phyloP scores from a whole-genome alignment of 2,113 vertebrate genomes.

The Microcebus griseorufus region DNA sequence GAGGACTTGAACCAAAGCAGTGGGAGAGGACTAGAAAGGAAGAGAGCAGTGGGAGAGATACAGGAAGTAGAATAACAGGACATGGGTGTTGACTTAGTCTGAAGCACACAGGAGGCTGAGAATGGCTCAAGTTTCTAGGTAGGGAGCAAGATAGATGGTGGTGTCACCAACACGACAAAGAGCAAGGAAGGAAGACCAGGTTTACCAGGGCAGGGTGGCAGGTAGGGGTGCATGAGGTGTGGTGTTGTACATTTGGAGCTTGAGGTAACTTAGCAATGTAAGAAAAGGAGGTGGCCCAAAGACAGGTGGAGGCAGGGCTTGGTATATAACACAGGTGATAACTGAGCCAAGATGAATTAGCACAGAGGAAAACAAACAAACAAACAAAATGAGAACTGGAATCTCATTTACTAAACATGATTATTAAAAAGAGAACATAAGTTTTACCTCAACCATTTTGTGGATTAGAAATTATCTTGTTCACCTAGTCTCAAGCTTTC shows the following conservation, averaged over 20 bases:
- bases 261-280: not conserved
- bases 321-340: not conserved
- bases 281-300: not conserved
- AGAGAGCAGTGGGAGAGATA: not conserved
- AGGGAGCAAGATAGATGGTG: not conserved
- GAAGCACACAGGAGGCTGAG: not conserved
- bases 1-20: not conserved
- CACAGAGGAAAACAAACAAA: not conserved
- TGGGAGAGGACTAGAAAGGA: not conserved
- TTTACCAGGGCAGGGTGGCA: not conserved
- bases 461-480: not conserved
- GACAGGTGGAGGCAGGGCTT: not conserved
- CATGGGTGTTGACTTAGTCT: not conserved
- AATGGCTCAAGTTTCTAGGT: not conserved
- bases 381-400: not conserved
- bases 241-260: not conserved
- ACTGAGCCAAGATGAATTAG: not conserved
- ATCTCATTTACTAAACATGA: not conserved
- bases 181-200: not conserved
- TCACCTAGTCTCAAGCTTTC: not conserved
- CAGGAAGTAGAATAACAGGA: not conserved
- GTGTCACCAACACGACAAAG: no score
- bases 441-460: not conserved
- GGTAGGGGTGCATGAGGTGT: not conserved
- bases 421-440: not conserved